Base-by-base conservation (phyloP, 2,888 invertebrate species). In the Dynastes tityus region DNA sequence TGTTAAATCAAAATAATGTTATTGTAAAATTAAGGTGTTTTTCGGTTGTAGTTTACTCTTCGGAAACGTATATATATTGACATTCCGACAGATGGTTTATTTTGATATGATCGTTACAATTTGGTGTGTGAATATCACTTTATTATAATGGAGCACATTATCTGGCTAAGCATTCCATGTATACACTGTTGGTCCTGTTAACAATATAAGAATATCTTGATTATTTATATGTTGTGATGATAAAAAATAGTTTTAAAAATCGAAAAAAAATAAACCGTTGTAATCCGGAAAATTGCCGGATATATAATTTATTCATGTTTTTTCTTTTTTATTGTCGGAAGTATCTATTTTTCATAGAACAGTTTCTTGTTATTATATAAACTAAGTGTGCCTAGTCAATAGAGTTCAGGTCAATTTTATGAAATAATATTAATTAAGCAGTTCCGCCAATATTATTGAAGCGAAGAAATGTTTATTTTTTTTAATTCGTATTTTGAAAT, bases 311-410 rank as follows among this genome's bases (percentile, higher is more conserved):
- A 84, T 87, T 85, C 87, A 88, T 86, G 86, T 86, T 88, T 87
- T 88, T 88, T 88, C 84, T 85, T 87, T 89, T 81, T 88, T 87
- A 89, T 89, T 88, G 85, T 89, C 88, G 88, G 89, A 89, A 88
- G 89, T 89, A 89, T 90, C 89, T 89, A 89, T 90, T 89, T 90
- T 89, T 89, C 89, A 89, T 89, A 88, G 88, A 85, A 89, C 88
- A 88, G 88, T 90, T 91, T 91, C 91, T 90, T 90, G 90, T 91
- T 91, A 90, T 90, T 90, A 90, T 87, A 85, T 87, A 89, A 91
- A 91, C 90, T 91, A 91, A 90, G 91, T 91, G 91, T 91, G 91
- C 91, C 91, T 91, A 91, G 91, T 91, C 91, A 91, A 90, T 91
- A 91, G 91, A 90, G 90, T 91, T 91, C 91, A 90, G 89, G 91